Evolutionary conservation across 2,888 invertebrate species (phyloP).

Genomic region (Spisula subtruncata): DNA sequence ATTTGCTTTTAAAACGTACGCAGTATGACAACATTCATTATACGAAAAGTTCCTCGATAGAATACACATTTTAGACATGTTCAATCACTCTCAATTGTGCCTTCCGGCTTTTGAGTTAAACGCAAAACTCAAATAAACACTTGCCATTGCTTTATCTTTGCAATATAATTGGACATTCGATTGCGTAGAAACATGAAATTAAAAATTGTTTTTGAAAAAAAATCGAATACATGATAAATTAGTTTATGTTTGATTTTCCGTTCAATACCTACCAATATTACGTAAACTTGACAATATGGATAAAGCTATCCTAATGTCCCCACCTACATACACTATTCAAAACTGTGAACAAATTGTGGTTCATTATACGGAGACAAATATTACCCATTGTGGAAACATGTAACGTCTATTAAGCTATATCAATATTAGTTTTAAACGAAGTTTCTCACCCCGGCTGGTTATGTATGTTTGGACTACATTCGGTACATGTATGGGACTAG

Average conservation of each 20-base stretch:
- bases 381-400: neutral
- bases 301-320: neutral
- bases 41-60: too few species aligned
- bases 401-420: neutral
- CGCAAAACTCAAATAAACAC: too few species aligned
- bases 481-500: neutral
- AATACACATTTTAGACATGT: too few species aligned
- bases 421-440: slow-evolving; percentile 21
- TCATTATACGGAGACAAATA: neutral
- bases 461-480: neutral
- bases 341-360: neutral
- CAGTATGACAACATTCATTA: too few species aligned
- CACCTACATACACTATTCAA: neutral
- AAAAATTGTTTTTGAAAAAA: neutral
- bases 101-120: too few species aligned
- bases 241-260: neutral
- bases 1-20: too few species aligned
- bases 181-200: neutral
- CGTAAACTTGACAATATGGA: neutral
- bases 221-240: neutral
- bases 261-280: neutral
- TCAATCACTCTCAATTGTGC: too few species aligned
- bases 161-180: neutral
- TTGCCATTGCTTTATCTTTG: too few species aligned
- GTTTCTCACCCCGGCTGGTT: neutral